phyloP scores from a whole-genome alignment of 2,113 vertebrate species.

The Tupaia tana region DNA sequence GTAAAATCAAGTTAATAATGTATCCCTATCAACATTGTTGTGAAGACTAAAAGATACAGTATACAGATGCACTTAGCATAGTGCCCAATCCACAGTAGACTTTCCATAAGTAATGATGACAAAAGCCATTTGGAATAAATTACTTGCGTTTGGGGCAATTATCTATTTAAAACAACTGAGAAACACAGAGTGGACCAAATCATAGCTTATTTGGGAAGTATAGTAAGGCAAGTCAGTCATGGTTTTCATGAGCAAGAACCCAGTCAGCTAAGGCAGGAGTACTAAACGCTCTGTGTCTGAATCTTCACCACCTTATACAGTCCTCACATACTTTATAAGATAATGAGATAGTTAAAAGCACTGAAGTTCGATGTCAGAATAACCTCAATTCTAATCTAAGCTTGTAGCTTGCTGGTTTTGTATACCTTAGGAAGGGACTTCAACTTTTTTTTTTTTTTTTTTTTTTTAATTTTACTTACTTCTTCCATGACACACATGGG shows the following conservation, averaged over 20 bases:
- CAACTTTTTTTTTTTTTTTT: too few relatives aligned
- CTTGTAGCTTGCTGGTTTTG: neutral
- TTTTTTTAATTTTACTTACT: too few relatives aligned
- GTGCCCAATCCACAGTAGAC: too few relatives aligned
- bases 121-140: neutral
- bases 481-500: too few relatives aligned
- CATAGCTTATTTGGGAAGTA: neutral
- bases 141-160: neutral
- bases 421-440: neutral
- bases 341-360: neutral
- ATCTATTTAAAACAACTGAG: neutral
- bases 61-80: rapidly evolving
- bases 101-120: neutral
- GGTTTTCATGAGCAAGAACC: neutral
- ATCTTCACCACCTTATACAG: neutral
- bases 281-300: neutral
- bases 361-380: neutral
- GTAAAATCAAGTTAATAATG: conserved; percentile 5
- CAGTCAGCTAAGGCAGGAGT: neutral
- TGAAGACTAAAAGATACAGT: neutral
- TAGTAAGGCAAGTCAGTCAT: neutral
- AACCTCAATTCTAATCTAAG: neutral
- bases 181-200: neutral
- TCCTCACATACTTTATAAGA: neutral
- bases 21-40: neutral